Base-by-base conservation (phyloP, 1,140 invertebrate genomes). In the Neuroterus valhalla region DNA sequence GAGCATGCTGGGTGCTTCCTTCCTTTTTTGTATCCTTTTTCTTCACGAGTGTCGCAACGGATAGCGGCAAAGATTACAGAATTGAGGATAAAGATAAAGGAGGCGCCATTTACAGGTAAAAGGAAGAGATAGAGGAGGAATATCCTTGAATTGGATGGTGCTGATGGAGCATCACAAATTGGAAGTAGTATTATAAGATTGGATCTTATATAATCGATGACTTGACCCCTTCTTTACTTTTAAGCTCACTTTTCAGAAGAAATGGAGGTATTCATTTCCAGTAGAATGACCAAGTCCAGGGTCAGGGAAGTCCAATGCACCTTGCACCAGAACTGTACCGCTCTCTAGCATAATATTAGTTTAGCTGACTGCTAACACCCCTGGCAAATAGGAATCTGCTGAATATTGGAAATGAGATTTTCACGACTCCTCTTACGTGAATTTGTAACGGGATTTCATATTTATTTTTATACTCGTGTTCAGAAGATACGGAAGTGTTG, bases 301-400 rank as follows among this genome's bases (percentile, higher is more conserved):
- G 55, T 62, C 55, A 62, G 31, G 31, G 5, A 62, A 62, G 55
- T 62, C 23, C 55, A 62, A 62, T 62, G 55, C 55, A 62, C 55
- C 52, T 62, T 62, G 23, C 52, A 62, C 26, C 52, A 21, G 21
- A 26, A 62, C 2, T 14, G 19, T 26, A 2, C 52, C 23, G 52
- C 52, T 23, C 52, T 62, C 55, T 62, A 62, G 23, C n/a, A 31
- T 15, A 62, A 62, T 62, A 62, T 62, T 62, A n/a, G 31, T 23
- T 62, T 62, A 15, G 12, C 55, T 31, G 10, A 38, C 21, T 6
- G 26, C 55, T 62, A 62, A 62, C 52, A 62, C n/a, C 55, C n/a
- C 31, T 62, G 23, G 55, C 15, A 62, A 62, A 62, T 62, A 19
- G 17, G 21, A 19, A 50, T 50, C 19, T 50, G 15, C 46, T 3